phyloP scores from a whole-genome alignment of 2,888 invertebrate genomes.

The Elmis aenea region DNA sequence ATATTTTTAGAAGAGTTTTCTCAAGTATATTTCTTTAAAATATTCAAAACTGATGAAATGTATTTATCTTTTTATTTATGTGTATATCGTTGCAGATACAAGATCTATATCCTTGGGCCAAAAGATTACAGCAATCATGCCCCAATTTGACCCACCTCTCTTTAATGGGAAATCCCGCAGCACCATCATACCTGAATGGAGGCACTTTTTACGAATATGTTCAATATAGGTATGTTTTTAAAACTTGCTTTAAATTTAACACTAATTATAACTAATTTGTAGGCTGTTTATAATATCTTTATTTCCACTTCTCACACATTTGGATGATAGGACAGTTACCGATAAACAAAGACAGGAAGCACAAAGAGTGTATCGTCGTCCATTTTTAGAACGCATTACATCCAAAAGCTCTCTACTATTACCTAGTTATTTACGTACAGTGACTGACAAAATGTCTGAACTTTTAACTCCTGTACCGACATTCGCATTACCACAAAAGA shows the following conservation, averaged over 20 bases:
- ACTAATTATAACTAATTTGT: constrained; percentile 31
- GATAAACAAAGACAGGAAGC: constrained; percentile 61
- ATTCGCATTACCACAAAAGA: constrained; percentile 25
- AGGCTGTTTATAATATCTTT: constrained; percentile 72
- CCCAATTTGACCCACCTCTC: constrained; percentile 72
- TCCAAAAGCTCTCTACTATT: constrained; percentile 34
- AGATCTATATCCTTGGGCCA: constrained; percentile 67
- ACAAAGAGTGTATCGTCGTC: constrained; percentile 56
- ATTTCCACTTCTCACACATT: constrained; percentile 61
- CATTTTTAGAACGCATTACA: constrained; percentile 52
- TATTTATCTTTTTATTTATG: too few relatives aligned
- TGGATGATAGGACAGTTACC: constrained; percentile 69
- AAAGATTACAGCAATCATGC: constrained; percentile 63
- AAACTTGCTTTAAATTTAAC: constrained; percentile 1
- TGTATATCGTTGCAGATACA: constrained; percentile 52
- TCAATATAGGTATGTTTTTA: constrained; percentile 61
- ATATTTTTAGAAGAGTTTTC: too few relatives aligned
- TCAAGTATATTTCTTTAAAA: too few relatives aligned
- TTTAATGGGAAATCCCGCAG: constrained; percentile 81
- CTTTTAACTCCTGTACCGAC: constrained; percentile 24
- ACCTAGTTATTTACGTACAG: constrained; percentile 32
- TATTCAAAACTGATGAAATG: too few relatives aligned
- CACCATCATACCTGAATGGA: constrained; percentile 72
- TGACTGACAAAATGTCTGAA: constrained; percentile 32
- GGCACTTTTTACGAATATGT: constrained; percentile 70